These are phyloP conservation scores for Pemphigus obesinymphae DNA, from an alignment of 1,140 invertebrate genomes.

Conservation along the genomic window DNA sequence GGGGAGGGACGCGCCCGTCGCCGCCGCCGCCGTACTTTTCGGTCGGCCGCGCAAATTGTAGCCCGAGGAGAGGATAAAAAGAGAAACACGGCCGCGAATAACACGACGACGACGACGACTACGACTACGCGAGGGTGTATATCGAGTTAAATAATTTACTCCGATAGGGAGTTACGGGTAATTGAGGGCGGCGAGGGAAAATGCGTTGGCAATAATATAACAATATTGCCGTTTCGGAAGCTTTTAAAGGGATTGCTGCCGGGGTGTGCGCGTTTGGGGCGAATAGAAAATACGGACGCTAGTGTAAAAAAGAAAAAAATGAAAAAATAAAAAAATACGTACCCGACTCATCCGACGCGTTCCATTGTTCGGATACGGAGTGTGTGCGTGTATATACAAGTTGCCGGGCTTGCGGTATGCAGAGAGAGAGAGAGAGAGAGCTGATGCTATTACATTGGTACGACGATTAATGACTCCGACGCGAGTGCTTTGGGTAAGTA, in stretches of 20 bases:
- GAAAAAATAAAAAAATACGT: neutral
- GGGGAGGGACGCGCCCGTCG: neutral
- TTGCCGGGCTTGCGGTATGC: too few species aligned
- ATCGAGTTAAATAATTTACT: slow-evolving; percentile 41
- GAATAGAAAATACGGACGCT: neutral
- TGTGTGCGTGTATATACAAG: too few species aligned
- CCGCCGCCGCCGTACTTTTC: neutral
- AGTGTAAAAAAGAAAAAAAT: neutral
- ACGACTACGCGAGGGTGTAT: neutral
- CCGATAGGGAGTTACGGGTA: slow-evolving; percentile 22
- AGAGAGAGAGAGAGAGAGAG: too few species aligned
- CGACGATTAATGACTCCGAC: neutral
- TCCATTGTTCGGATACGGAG: neutral
- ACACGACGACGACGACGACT: too few species aligned
- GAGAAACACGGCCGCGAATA: neutral
- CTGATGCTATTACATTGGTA: too few species aligned
- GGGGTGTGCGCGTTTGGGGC: neutral
- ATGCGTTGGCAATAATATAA: slow-evolving; percentile 21
- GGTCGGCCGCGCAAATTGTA: slow-evolving; percentile 23
- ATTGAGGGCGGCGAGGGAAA: slow-evolving; percentile 9
- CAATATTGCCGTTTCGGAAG: slow-evolving; percentile 23
- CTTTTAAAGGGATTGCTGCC: slow-evolving; percentile 21
- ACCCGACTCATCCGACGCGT: neutral
- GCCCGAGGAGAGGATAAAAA: slow-evolving; percentile 11
- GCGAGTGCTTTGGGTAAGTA: neutral